Evolutionary conservation across 2,797 vertebrate species (phyloP).

Genomic region (Vultur gryphus): DNA sequence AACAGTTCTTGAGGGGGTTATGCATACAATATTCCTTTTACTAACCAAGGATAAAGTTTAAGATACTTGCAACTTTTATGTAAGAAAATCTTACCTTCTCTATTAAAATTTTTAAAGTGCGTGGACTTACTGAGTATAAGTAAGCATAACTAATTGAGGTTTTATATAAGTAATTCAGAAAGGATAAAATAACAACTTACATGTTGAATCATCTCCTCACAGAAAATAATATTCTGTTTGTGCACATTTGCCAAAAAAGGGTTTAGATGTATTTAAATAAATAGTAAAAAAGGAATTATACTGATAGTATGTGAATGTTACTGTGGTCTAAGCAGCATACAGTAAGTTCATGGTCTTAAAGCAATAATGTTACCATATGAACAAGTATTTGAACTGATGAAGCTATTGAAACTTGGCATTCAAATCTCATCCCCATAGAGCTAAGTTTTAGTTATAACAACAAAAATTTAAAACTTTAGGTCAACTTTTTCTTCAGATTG

Average conservation of each 20-base stretch:
- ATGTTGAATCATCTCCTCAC: background rate
- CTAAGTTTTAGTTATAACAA: background rate
- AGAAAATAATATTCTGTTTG: background rate
- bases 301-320: background rate
- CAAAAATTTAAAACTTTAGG: background rate
- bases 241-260: background rate
- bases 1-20: background rate
- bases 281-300: background rate
- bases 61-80: background rate
- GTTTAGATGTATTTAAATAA: background rate
- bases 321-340: background rate
- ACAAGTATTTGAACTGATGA: background rate
- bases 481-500: background rate
- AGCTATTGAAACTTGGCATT: background rate
- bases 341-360: background rate
- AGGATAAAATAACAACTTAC: background rate
- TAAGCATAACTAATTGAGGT: background rate
- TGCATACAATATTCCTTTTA: background rate
- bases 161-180: background rate
- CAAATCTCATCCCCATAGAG: background rate
- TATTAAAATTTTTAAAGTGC: background rate
- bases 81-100: background rate
- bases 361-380: background rate
- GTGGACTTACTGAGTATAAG: background rate
- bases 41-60: background rate